phyloP scores from a whole-genome alignment of 2,113 vertebrate genomes.

The Heterotis niloticus region DNA sequence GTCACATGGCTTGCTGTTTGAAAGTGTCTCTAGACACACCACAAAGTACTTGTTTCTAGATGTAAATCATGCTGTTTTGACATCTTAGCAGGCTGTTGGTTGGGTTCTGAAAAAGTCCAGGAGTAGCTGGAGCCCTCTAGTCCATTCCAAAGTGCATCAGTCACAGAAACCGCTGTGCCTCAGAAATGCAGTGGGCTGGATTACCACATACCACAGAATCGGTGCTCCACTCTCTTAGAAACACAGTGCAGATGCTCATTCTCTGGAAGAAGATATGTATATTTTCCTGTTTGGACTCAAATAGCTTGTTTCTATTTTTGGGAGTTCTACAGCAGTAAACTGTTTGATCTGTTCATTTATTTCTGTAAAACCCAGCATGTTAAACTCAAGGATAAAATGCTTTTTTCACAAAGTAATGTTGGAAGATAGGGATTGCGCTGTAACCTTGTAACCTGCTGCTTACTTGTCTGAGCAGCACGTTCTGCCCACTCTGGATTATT shows the following conservation, averaged over 20 bases:
- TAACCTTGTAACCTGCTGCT: too few relatives aligned
- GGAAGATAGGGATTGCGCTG: background rate
- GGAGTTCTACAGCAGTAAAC: background rate
- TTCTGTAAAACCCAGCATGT: background rate
- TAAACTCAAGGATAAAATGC: background rate
- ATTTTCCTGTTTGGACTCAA: background rate
- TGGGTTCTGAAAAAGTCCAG: slow-evolving; percentile 19
- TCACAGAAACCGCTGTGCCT: background rate
- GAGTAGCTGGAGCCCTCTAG: background rate
- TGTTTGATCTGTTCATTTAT: background rate
- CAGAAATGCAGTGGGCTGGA: background rate
- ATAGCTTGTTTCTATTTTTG: background rate
- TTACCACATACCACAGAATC: background rate
- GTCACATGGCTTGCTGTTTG: slow-evolving; percentile 5
- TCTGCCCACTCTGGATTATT: too few relatives aligned
- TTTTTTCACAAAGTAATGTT: background rate
- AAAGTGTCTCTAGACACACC: slow-evolving; percentile 8
- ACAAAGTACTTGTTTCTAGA: slow-evolving; percentile 16
- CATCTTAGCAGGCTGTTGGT: slow-evolving; percentile 6
- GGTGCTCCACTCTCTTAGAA: background rate
- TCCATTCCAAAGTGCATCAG: background rate
- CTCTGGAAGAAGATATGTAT: background rate
- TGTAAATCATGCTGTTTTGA: slow-evolving; percentile 4
- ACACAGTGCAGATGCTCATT: background rate
- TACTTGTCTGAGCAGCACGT: too few relatives aligned